phyloP scores from a whole-genome alignment of 2,888 invertebrate genomes.

The Acronicta psi region DNA sequence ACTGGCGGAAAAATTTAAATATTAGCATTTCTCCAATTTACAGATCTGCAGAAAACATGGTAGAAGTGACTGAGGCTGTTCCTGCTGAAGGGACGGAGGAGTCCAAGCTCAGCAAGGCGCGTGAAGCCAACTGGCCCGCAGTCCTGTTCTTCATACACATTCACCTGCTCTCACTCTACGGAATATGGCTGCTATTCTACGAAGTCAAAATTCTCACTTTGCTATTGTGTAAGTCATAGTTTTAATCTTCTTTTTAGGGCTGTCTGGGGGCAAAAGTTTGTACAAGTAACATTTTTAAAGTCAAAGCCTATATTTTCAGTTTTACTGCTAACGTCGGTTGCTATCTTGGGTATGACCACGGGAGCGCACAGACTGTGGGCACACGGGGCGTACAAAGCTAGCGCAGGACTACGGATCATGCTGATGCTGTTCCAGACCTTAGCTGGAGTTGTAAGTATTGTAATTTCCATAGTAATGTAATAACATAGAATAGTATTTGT shows the following conservation, averaged over 20 bases:
- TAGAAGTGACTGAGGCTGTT: conserved; percentile 24
- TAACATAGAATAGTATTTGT: no score
- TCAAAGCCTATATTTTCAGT: conserved; percentile 85
- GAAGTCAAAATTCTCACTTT: conserved; percentile 90
- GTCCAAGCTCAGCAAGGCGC: conserved; percentile 71
- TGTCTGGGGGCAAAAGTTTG: no score
- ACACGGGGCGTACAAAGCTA: conserved; percentile 95
- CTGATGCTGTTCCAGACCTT: conserved; percentile 95
- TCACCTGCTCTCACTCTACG: conserved; percentile 91
- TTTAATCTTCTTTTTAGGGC: no score
- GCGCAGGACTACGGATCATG: conserved; percentile 91
- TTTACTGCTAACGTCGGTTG: conserved; percentile 89
- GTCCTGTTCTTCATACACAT: conserved; percentile 93
- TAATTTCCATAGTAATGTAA: no score
- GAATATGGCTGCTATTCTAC: conserved; percentile 89
- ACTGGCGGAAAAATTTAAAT: no score
- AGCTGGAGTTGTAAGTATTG: conserved; percentile 93
- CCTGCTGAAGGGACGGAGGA: conserved; percentile 28
- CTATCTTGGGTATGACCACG: conserved; percentile 94
- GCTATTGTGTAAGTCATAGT: conserved; percentile 89
- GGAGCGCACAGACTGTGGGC: conserved; percentile 98
- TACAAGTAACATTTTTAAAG: neutral
- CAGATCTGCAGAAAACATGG: conserved; percentile 42
- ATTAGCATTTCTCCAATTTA: neutral
- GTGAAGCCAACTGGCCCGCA: conserved; percentile 92